phyloP scores from a whole-genome alignment of 2,113 vertebrate species.

The Mirza zaza region DNA sequence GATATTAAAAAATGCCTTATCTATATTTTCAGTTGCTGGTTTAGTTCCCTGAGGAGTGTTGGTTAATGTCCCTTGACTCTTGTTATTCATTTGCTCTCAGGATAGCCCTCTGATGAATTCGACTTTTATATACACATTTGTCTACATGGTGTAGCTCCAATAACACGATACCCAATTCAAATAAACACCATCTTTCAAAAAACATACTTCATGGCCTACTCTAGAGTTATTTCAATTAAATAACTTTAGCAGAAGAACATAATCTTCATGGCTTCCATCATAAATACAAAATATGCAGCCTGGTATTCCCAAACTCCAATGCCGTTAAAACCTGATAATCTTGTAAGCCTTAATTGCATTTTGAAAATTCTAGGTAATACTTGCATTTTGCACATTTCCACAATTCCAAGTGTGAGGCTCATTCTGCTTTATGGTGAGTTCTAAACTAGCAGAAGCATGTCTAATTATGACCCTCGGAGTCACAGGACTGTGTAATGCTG shows the following conservation, averaged over 20 bases:
- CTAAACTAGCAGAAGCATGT: background rate
- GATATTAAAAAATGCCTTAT: background rate
- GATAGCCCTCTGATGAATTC: background rate
- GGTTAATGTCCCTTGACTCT: background rate
- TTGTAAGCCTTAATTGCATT: background rate
- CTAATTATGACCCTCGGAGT: background rate
- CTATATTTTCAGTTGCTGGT: background rate
- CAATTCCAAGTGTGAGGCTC: accelerated
- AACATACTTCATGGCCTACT: background rate
- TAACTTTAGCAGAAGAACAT: background rate
- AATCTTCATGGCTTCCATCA: background rate
- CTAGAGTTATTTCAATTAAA: background rate
- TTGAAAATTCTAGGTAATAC: background rate
- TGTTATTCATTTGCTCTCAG: background rate
- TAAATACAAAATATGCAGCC: background rate
- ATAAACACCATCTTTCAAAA: background rate
- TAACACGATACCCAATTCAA: background rate
- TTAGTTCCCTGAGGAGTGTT: background rate
- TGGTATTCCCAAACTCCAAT: background rate
- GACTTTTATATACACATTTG: background rate
- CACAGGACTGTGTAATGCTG: background rate
- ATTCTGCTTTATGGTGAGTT: background rate
- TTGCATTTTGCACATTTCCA: background rate
- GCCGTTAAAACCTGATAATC: background rate
- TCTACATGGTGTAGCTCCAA: background rate